A percentile compares a stretch with the other conserved stretches of the same genome.
Conservation (phyloP, 64 coral and sea anemone genomes). For the Actinia tenebrosa region DNA sequence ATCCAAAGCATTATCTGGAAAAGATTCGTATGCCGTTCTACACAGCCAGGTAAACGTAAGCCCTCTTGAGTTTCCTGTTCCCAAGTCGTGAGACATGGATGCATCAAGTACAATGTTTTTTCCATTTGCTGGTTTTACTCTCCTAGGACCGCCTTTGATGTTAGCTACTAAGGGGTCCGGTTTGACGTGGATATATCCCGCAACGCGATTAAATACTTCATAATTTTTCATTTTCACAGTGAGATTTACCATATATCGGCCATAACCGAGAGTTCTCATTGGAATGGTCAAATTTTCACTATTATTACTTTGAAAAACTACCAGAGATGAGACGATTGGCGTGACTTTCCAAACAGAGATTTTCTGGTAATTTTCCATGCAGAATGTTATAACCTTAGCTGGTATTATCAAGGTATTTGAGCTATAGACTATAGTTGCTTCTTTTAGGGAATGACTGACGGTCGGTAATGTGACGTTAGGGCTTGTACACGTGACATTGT, state of each 20-base stretch:
- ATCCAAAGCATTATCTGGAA: neutral
- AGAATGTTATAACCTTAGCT: neutral
- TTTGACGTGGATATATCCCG: constrained; percentile 24
- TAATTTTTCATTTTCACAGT: constrained; percentile 12
- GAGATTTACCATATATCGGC: constrained; percentile 22
- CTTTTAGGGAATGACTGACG: neutral
- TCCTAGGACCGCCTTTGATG: constrained; percentile 28
- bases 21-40: neutral
- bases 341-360: neutral
- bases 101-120: constrained; percentile 30
- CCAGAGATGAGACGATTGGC: neutral
- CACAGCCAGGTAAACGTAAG: constrained; percentile 37
- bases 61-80: neutral
- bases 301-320: neutral
- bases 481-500: neutral
- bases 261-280: neutral
- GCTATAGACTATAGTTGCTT: neutral
- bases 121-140: constrained; percentile 7
- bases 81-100: constrained; percentile 32
- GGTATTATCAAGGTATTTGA: neutral
- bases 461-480: neutral
- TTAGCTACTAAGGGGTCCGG: constrained; percentile 13
- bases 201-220: neutral
- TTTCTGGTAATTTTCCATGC: neutral
- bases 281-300: neutral